Percentiles rank a stretch among this genome's conserved stretches.
Conservation (phyloP, 2,113 vertebrate genomes). For the Pagrus major region DNA sequence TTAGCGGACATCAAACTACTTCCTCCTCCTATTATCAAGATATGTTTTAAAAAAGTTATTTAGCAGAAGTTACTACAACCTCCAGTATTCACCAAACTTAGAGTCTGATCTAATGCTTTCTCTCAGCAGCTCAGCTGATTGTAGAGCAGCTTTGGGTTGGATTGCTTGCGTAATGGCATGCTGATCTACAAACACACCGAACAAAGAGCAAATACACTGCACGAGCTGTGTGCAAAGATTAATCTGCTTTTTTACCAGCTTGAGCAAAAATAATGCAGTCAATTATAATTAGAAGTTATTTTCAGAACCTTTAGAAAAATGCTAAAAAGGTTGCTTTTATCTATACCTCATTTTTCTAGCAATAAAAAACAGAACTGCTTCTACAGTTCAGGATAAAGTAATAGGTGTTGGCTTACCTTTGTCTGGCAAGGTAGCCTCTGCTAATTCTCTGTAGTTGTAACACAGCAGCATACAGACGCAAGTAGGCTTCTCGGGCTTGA, state of each 20-base stretch:
- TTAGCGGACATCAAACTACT: neutral
- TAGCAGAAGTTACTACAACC: neutral
- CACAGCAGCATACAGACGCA: conserved; percentile 74
- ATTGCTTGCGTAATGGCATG: conserved; percentile 55
- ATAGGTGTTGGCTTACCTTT: conserved; percentile 83
- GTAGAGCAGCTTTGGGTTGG: conserved; percentile 65
- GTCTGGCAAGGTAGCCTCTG: conserved; percentile 88
- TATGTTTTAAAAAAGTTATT: neutral
- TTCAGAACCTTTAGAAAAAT: neutral
- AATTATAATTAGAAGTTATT: conserved; percentile 13
- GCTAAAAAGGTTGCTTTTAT: conserved; percentile 3
- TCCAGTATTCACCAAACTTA: neutral
- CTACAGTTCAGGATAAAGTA: neutral
- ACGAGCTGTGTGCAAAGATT: conserved; percentile 52
- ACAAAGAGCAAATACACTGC: conserved; percentile 61
- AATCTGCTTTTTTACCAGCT: conserved; percentile 59
- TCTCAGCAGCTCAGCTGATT: conserved; percentile 67
- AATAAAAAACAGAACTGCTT: neutral
- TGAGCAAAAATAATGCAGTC: conserved; percentile 27
- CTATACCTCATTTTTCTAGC: neutral
- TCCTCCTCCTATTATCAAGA: neutral
- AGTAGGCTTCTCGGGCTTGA: conserved; percentile 76
- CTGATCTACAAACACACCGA: conserved; percentile 44
- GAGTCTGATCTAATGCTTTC: conserved; percentile 9
- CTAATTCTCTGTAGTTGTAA: conserved; percentile 86